Percentiles rank a stretch among this genome's conserved stretches.
These are phyloP conservation scores for Ellobius talpinus DNA, from an alignment of 2,113 vertebrate genomes.

Conservation along the genomic window DNA sequence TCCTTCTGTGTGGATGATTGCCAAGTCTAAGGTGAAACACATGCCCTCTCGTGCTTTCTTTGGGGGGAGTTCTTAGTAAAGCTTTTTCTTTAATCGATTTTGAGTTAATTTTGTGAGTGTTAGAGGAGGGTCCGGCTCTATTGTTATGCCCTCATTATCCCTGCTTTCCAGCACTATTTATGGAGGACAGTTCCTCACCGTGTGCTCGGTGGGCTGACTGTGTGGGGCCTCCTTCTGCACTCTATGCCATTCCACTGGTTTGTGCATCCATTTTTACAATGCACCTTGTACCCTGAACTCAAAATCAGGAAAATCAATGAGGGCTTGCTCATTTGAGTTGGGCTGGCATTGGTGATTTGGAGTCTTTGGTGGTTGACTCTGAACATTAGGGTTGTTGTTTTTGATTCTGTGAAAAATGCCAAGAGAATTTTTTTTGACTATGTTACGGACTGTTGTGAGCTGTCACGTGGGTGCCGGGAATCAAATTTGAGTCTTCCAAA, in stretches of 20 bases:
- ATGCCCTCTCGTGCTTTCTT: background rate
- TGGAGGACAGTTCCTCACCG: background rate
- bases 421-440: background rate
- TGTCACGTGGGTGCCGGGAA: background rate
- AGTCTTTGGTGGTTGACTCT: background rate
- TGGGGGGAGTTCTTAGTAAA: background rate
- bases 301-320: background rate
- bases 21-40: background rate
- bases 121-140: background rate
- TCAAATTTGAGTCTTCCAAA: background rate
- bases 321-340: background rate
- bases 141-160: background rate
- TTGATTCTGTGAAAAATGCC: background rate
- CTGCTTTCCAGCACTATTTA: background rate
- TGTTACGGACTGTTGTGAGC: background rate
- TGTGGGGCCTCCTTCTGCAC: background rate
- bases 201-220: background rate
- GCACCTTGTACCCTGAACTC: background rate
- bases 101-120: background rate
- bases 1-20: background rate
- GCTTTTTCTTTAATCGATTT: background rate
- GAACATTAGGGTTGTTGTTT: background rate
- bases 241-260: background rate
- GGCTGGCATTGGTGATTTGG: background rate
- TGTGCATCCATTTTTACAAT: background rate